Evolutionary conservation across 2,888 invertebrate species (phyloP).

Genomic region (Tillus elongatus): DNA sequence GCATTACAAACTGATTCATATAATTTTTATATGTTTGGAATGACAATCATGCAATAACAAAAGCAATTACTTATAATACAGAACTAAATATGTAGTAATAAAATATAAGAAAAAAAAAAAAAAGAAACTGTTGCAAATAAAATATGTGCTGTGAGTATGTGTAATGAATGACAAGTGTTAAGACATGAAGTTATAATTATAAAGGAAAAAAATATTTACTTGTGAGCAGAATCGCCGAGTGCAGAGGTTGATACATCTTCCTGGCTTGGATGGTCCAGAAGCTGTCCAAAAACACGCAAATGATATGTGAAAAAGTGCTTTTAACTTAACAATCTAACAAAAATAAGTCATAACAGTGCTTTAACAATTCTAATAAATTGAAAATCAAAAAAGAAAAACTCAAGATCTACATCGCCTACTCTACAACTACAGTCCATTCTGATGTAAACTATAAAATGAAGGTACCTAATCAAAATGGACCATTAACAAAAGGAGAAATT

Average conservation of each 20-base stretch:
- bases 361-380: not conserved
- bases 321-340: conserved; percentile 21
- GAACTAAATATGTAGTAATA: no score
- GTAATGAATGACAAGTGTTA: no score
- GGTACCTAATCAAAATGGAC: conserved; percentile 14
- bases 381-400: conserved; percentile 26
- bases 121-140: no score
- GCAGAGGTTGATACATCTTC: conserved; percentile 47
- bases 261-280: conserved; percentile 57
- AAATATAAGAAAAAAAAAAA: no score
- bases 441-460: conserved; percentile 14
- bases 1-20: no score
- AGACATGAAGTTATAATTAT: not conserved
- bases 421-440: conserved; percentile 16
- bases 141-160: no score
- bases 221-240: conserved; percentile 48
- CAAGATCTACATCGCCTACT: conserved; percentile 20
- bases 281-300: conserved; percentile 56
- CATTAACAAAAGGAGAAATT: no score
- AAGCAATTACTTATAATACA: no score
- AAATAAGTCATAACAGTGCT: conserved; percentile 25
- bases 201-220: conserved; percentile 49
- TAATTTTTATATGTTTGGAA: no score
- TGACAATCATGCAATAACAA: no score
- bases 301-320: conserved; percentile 44